Conservation (phyloP, 1,140 invertebrate species). For the Globodera rostochiensis region DNA sequence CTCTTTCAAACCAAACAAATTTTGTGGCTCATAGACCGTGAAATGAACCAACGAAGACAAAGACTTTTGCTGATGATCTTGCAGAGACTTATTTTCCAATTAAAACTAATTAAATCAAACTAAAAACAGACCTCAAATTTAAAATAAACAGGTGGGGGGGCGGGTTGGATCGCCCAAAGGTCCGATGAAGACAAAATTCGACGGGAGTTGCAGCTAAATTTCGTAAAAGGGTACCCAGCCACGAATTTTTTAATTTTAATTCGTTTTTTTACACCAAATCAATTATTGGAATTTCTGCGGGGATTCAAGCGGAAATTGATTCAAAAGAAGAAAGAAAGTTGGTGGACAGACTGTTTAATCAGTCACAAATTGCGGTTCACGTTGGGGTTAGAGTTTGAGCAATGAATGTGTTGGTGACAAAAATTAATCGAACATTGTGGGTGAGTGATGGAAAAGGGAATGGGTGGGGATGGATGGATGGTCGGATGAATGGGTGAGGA, state of each 20-base stretch:
- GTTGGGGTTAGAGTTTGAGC: slow-evolving; percentile 13
- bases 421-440: slow-evolving; percentile 12
- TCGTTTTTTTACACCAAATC: not conserved
- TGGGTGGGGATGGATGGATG: not conserved
- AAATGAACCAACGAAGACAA: not conserved
- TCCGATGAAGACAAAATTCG: too few relatives aligned
- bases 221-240: not conserved
- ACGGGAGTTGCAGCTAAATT: too few relatives aligned
- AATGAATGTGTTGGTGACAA: not conserved
- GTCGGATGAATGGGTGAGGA: not conserved
- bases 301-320: not conserved
- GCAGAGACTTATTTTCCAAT: not conserved
- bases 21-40: not conserved
- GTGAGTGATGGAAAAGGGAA: not conserved
- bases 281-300: not conserved
- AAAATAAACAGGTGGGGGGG: not conserved
- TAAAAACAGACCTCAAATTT: not conserved
- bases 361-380: not conserved
- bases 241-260: not conserved
- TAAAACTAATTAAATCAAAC: not conserved
- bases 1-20: not conserved
- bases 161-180: too few relatives aligned
- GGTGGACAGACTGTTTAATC: slow-evolving; percentile 1
- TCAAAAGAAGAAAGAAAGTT: not conserved
- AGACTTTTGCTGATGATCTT: not conserved